Percentiles rank a stretch among this genome's conserved stretches.
phyloP scores from a whole-genome alignment of 2,113 vertebrate species.

The Cranoglanis bouderius region DNA sequence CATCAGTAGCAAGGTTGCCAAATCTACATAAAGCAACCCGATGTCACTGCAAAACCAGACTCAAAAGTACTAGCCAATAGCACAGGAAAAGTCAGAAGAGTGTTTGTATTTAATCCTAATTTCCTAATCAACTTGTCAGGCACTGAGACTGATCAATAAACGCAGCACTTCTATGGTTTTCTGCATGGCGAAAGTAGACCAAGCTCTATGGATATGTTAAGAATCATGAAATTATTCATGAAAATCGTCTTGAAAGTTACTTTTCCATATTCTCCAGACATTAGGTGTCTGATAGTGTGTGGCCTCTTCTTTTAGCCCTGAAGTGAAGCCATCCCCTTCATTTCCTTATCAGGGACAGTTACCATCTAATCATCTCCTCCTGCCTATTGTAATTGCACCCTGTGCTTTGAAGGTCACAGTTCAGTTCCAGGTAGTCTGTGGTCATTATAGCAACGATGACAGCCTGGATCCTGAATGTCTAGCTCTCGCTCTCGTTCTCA shows the following conservation, averaged over 20 bases:
- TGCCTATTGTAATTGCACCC: conserved; percentile 26
- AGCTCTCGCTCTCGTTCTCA: conserved; percentile 76
- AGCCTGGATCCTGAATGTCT: conserved; percentile 62
- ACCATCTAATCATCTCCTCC: conserved; percentile 59
- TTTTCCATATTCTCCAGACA: background rate
- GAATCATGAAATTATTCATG: background rate
- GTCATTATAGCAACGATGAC: conserved; percentile 82
- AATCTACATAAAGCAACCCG: background rate
- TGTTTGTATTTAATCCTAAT: background rate
- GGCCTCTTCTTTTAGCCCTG: conserved; percentile 40
- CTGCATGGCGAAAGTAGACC: background rate
- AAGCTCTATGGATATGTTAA: background rate
- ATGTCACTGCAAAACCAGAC: background rate
- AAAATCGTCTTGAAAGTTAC: background rate
- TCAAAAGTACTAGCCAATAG: background rate
- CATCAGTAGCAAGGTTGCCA: background rate
- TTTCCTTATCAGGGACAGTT: conserved; percentile 71
- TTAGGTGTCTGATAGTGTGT: conserved; percentile 59
- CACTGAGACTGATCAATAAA: background rate
- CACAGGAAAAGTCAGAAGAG: background rate
- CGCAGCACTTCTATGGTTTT: background rate
- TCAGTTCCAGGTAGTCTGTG: conserved; percentile 76
- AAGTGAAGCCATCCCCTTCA: conserved; percentile 48
- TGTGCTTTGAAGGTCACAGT: conserved; percentile 82
- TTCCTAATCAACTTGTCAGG: background rate